A percentile compares a stretch with the other conserved stretches of the same genome.
These are phyloP conservation scores for Ptychoptera albimana DNA, from an alignment of 2,888 invertebrate genomes.

Conservation along the genomic window DNA sequence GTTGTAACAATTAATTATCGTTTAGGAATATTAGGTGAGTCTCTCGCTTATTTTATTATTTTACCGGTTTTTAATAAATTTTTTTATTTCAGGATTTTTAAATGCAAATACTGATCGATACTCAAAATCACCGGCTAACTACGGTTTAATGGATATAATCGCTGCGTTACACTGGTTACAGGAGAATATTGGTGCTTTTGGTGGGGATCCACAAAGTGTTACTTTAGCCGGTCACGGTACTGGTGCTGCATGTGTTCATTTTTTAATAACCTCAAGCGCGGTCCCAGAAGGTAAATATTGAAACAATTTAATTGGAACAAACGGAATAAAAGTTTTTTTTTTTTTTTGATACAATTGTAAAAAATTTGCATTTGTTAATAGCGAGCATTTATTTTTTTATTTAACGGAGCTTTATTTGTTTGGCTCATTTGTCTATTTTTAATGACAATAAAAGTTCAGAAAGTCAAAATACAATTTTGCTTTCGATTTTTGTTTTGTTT, in stretches of 20 bases:
- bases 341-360: too few relatives aligned
- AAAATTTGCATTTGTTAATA: neutral
- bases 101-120: constrained; percentile 79
- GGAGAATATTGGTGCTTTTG: constrained; percentile 87
- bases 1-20: constrained; percentile 81
- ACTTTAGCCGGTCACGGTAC: constrained; percentile 92
- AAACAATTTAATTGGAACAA: neutral
- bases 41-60: neutral
- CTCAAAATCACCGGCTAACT: constrained; percentile 79
- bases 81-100: constrained; percentile 54
- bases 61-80: neutral
- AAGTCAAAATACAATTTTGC: too few relatives aligned
- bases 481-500: too few relatives aligned
- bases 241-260: constrained; percentile 90
- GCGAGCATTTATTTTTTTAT: neutral
- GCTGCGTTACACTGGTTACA: constrained; percentile 93
- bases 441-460: too few relatives aligned
- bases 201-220: constrained; percentile 84
- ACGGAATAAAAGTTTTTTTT: neutral
- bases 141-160: constrained; percentile 95
- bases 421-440: too few relatives aligned
- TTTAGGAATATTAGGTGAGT: constrained; percentile 64
- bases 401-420: too few relatives aligned
- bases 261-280: constrained; percentile 84
- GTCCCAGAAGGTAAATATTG: constrained; percentile 67